These are phyloP conservation scores for Batillaria attramentaria DNA, from an alignment of 1,140 invertebrate genomes.

Conservation along the genomic window DNA sequence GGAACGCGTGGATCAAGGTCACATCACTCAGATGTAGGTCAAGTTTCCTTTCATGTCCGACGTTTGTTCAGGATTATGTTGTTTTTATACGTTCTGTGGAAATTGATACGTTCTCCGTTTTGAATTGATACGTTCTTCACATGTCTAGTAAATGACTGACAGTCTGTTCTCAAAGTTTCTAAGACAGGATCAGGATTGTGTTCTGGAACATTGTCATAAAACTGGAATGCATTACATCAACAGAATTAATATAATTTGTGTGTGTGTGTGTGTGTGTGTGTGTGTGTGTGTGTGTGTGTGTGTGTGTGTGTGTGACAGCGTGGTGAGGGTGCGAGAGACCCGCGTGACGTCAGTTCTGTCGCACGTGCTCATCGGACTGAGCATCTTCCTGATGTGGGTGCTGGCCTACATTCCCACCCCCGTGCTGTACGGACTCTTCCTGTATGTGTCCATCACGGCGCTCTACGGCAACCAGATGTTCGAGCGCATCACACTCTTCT, in stretches of 20 bases:
- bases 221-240: too few species aligned
- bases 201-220: too few species aligned
- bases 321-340: slow-evolving; percentile 69
- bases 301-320: not conserved
- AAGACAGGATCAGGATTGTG: too few species aligned
- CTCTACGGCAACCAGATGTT: slow-evolving; percentile 80
- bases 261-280: slow-evolving; percentile 17
- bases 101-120: too few species aligned
- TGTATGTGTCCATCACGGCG: slow-evolving; percentile 80
- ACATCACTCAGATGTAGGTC: slow-evolving; percentile 79
- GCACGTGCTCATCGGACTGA: slow-evolving; percentile 79
- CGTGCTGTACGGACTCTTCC: slow-evolving; percentile 80
- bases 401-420: slow-evolving; percentile 78
- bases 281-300: slow-evolving; percentile 15
- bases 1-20: slow-evolving; percentile 79
- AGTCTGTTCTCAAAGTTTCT: too few species aligned
- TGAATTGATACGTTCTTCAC: too few species aligned
- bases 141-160: too few species aligned
- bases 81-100: too few species aligned
- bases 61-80: too few species aligned
- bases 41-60: too few species aligned
- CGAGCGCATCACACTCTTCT: slow-evolving; percentile 78
- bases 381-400: slow-evolving; percentile 76
- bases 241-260: too few species aligned
- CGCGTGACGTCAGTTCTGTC: slow-evolving; percentile 78